These are phyloP conservation scores for Cynodonichthys magdalenae DNA, from an alignment of 2,797 vertebrate genomes.

Conservation along the genomic window DNA sequence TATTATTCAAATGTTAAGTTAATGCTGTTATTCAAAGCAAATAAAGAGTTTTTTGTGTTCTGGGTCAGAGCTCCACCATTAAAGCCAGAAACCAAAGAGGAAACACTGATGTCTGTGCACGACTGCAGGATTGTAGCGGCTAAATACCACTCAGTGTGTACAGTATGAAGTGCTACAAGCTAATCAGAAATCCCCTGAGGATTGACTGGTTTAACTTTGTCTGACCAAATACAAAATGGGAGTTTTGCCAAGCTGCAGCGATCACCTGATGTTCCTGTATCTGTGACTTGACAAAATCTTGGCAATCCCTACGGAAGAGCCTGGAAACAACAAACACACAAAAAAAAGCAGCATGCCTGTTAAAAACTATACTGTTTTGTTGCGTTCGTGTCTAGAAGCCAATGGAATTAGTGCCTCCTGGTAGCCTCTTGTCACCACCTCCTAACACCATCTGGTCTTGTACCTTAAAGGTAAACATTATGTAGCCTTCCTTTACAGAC, in stretches of 20 bases:
- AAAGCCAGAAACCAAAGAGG: too few species aligned
- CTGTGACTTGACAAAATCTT: conserved; percentile 12
- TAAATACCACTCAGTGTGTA: conserved; percentile 30
- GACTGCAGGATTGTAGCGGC: conserved; percentile 28
- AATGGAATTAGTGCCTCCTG: conserved; percentile 64
- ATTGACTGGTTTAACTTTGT: conserved; percentile 30
- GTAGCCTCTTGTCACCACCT: conserved; percentile 60
- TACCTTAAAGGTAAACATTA: conserved; percentile 53
- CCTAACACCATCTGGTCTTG: conserved; percentile 61
- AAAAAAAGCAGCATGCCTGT: conserved; percentile 3
- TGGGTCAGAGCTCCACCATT: too few species aligned
- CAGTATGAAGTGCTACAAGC: conserved; percentile 37
- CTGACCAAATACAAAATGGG: conserved; percentile 23
- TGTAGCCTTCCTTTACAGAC: conserved; percentile 42
- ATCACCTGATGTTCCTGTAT: conserved; percentile 14
- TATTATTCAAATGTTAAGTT: too few species aligned
- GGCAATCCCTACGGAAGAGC: conserved; percentile 8
- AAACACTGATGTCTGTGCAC: background rate
- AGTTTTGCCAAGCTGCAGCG: conserved; percentile 13
- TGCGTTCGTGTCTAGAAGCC: conserved; percentile 39
- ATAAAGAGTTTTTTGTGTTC: too few species aligned
- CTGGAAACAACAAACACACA: background rate
- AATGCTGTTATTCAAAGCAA: too few species aligned
- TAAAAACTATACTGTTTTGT: conserved; percentile 22
- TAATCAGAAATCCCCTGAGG: conserved; percentile 47